Evolutionary conservation across 2,888 invertebrate species (phyloP).

Genomic region (Calameuta idolon): DNA sequence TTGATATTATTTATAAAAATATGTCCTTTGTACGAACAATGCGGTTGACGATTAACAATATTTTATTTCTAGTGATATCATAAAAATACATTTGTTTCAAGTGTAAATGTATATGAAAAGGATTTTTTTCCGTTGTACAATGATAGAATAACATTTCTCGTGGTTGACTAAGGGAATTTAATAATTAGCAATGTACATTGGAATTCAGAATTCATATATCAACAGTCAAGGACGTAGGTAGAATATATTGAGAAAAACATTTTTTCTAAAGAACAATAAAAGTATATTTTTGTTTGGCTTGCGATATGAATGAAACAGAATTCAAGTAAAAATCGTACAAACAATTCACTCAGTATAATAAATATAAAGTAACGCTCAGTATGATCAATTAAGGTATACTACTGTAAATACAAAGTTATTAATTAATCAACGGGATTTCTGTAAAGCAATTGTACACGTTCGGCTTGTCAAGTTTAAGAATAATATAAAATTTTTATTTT

Average conservation of each 20-base stretch:
- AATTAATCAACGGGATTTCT: not conserved
- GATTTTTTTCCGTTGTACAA: not conserved
- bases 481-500: slow-evolving; percentile 59
- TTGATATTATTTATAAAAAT: not conserved
- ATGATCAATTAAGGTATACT: not conserved
- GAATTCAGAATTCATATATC: not conserved
- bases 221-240: no score
- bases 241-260: not conserved
- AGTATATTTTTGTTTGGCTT: not conserved
- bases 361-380: not conserved
- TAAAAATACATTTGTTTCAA: not conserved
- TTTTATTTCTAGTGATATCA: not conserved
- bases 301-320: not conserved
- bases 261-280: not conserved
- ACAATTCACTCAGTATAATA: not conserved
- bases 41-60: not conserved
- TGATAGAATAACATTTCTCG: not conserved
- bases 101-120: not conserved
- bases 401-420: not conserved
- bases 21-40: not conserved
- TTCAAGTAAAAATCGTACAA: not conserved
- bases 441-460: slow-evolving; percentile 4
- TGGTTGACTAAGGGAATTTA: not conserved
- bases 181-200: not conserved
- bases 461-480: slow-evolving; percentile 44